Conservation (phyloP, 2,888 invertebrate genomes). For the Escarpia spicata region DNA sequence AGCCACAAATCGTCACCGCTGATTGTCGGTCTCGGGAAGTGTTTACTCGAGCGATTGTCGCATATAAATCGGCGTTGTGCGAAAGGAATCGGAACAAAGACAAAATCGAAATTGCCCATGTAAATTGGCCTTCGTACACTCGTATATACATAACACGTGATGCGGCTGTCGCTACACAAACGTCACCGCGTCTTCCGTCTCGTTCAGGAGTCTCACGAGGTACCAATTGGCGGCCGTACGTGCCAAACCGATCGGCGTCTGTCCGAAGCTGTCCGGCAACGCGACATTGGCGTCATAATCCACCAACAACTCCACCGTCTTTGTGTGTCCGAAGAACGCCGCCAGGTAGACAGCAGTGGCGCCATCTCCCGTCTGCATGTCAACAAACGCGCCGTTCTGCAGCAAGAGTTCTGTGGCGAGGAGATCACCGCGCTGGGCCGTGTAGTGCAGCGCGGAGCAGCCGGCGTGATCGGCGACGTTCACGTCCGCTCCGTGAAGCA, state of each 20-base stretch:
- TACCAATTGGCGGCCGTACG: not conserved
- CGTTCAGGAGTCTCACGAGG: not conserved
- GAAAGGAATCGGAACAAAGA: not conserved
- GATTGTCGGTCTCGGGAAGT: too few species aligned
- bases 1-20: too few species aligned
- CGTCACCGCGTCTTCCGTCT: conserved; percentile 1
- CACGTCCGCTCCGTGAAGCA: not conserved
- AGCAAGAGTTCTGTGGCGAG: not conserved
- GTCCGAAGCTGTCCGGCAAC: conserved; percentile 12
- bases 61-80: not conserved
- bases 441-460: not conserved
- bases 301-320: not conserved
- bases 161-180: not conserved
- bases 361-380: conserved; percentile 4
- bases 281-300: not conserved
- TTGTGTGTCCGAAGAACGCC: not conserved
- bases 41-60: not conserved
- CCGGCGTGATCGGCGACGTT: not conserved
- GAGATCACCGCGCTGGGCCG: not conserved
- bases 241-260: not conserved
- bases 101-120: not conserved
- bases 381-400: not conserved
- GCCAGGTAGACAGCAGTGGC: not conserved
- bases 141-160: not conserved
- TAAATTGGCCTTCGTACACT: not conserved